These are phyloP conservation scores for Calliopum simillimum DNA, from an alignment of 2,888 invertebrate genomes.

Conservation along the genomic window DNA sequence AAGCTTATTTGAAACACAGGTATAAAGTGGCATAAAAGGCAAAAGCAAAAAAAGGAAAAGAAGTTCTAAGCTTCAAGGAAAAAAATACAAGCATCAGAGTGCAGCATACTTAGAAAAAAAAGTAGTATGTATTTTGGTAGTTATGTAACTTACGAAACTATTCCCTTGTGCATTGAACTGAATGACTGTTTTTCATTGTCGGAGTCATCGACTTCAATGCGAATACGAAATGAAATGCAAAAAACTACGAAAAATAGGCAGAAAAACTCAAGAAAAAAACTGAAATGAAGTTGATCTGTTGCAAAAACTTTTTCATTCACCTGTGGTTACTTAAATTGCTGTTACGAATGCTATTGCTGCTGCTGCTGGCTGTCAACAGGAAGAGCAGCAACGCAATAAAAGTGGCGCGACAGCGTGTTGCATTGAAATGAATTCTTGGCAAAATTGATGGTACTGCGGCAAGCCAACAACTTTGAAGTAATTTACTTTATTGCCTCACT, in stretches of 20 bases:
- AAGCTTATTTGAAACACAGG: too few species aligned
- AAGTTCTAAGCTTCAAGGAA: not conserved
- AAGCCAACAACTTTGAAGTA: not conserved
- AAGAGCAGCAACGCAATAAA: not conserved
- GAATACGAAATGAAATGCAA: not conserved
- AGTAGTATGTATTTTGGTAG: not conserved
- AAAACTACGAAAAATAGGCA: not conserved
- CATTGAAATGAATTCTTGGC: not conserved
- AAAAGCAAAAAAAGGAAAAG: not conserved
- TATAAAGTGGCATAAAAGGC: not conserved
- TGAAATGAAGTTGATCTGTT: not conserved
- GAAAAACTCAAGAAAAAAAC: not conserved
- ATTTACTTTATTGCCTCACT: conserved; percentile 23
- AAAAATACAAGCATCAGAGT: not conserved
- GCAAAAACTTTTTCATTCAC: not conserved
- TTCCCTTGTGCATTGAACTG: conserved; percentile 22
- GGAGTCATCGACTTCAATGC: conserved; percentile 24
- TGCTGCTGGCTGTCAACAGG: not conserved
- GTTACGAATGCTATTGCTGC: not conserved
- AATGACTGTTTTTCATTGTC: not conserved
- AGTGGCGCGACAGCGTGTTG: not conserved
- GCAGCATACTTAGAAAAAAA: too few species aligned
- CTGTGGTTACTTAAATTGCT: conserved; percentile 11
- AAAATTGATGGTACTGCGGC: not conserved
- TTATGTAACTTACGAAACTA: conserved; percentile 20